Evolutionary conservation across 2,113 vertebrate species (phyloP).

Genomic region (Poeciliopsis turrubarensis): DNA sequence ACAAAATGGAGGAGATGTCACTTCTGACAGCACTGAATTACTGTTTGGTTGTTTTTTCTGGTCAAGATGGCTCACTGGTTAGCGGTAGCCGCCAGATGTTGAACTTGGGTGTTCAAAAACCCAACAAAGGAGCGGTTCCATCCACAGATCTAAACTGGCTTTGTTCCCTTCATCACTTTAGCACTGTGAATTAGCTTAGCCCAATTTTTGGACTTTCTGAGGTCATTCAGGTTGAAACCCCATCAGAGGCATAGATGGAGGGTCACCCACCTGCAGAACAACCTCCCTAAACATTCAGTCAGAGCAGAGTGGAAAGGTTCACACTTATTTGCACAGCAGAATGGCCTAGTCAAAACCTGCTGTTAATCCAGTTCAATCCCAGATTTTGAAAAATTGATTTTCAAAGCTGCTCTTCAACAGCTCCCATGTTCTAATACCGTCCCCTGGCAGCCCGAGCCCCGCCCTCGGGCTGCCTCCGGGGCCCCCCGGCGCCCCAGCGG

Average conservation of each 20-base stretch:
- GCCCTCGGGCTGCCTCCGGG: conserved; percentile 27
- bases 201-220: neutral
- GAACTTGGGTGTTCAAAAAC: neutral
- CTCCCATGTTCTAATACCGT: conserved; percentile 35
- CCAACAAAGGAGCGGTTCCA: too few species aligned
- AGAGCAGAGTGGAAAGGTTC: too few species aligned
- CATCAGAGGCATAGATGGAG: too few species aligned
- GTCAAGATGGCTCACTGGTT: neutral
- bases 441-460: conserved; percentile 5
- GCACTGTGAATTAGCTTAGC: neutral
- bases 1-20: conserved; percentile 63
- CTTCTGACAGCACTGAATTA: neutral
- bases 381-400: neutral
- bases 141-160: neutral
- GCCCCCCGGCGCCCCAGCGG: conserved; percentile 42
- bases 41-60: conserved; percentile 23
- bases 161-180: too few species aligned
- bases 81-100: neutral
- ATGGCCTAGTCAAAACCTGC: too few species aligned
- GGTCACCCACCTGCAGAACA: too few species aligned
- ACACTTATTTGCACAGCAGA: too few species aligned
- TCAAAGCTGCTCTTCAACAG: conserved; percentile 2
- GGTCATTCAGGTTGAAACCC: too few species aligned
- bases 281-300: too few species aligned
- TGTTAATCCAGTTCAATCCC: neutral